These are phyloP conservation scores for Todiramphus saurophagus DNA, from an alignment of 2,113 vertebrate genomes.

Conservation along the genomic window DNA sequence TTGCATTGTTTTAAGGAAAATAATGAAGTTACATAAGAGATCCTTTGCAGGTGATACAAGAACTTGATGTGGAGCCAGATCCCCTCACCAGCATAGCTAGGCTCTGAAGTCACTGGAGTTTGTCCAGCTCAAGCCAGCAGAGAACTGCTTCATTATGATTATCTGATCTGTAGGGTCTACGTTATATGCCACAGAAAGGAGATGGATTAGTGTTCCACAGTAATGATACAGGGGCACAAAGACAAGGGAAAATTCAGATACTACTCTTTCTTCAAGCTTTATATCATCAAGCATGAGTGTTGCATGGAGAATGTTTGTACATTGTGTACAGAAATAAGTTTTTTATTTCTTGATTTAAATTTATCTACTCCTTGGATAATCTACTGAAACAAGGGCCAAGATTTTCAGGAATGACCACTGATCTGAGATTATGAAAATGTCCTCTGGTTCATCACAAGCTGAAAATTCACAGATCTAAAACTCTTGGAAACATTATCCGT, in stretches of 20 bases:
- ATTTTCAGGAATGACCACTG: not conserved
- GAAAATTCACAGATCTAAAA: not conserved
- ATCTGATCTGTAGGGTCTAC: not conserved
- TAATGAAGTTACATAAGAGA: slow-evolving; percentile 5
- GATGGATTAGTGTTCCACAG: slow-evolving; percentile 32
- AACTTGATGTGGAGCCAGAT: not conserved
- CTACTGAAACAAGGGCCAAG: not conserved
- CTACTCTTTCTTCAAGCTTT: not conserved
- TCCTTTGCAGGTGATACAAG: not conserved
- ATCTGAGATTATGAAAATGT: not conserved
- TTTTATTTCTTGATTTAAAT: not conserved
- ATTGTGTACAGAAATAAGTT: not conserved
- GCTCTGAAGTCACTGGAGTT: slow-evolving; percentile 17
- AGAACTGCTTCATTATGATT: slow-evolving; percentile 23
- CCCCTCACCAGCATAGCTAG: not conserved
- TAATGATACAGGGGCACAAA: not conserved
- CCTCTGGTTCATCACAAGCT: not conserved
- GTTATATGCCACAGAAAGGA: not conserved
- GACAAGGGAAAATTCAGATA: slow-evolving; percentile 6
- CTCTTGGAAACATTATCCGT: not conserved
- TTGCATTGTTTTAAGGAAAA: slow-evolving; percentile 7
- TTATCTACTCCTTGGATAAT: not conserved
- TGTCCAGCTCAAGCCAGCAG: slow-evolving; percentile 12
- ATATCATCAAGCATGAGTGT: not conserved
- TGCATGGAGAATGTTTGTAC: slow-evolving; percentile 32